phyloP scores from a whole-genome alignment of 1,140 invertebrate species.

The Danaus plexippus region DNA sequence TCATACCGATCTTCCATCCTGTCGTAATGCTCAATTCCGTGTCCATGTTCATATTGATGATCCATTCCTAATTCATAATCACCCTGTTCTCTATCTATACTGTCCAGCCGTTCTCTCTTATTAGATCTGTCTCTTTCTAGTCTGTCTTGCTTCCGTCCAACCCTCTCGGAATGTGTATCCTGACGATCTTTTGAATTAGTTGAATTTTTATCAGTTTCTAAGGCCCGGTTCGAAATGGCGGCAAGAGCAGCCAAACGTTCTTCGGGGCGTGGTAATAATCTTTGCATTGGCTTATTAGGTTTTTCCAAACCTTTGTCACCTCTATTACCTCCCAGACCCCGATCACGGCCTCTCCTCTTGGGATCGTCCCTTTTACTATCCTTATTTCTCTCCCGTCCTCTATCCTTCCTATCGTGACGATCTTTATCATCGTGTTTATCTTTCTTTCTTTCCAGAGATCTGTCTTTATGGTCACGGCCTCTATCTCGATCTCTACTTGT shows the following conservation, averaged over 20 bases:
- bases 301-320: conserved; percentile 70
- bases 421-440: conserved; percentile 71
- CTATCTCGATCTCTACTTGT: conserved; percentile 57
- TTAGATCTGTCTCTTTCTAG: conserved; percentile 59
- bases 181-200: conserved; percentile 64
- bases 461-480: conserved; percentile 64
- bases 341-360: conserved; percentile 55
- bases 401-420: conserved; percentile 72
- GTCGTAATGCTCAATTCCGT: conserved; percentile 65
- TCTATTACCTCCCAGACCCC: conserved; percentile 55
- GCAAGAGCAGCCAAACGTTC: conserved; percentile 66
- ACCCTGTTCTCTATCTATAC: conserved; percentile 63
- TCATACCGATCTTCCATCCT: conserved; percentile 66
- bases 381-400: conserved; percentile 75
- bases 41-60: conserved; percentile 63
- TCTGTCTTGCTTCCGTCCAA: conserved; percentile 63
- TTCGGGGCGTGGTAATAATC: conserved; percentile 65
- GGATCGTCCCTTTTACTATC: conserved; percentile 64
- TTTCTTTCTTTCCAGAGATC: conserved; percentile 66
- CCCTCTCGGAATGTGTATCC: conserved; percentile 64
- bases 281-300: conserved; percentile 70
- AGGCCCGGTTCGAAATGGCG: conserved; percentile 65
- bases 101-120: conserved; percentile 62
- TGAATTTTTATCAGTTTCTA: conserved; percentile 66
- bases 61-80: conserved; percentile 66